Base-by-base conservation (phyloP, 2,888 invertebrate genomes). In the Lacanobia wlatinum region DNA sequence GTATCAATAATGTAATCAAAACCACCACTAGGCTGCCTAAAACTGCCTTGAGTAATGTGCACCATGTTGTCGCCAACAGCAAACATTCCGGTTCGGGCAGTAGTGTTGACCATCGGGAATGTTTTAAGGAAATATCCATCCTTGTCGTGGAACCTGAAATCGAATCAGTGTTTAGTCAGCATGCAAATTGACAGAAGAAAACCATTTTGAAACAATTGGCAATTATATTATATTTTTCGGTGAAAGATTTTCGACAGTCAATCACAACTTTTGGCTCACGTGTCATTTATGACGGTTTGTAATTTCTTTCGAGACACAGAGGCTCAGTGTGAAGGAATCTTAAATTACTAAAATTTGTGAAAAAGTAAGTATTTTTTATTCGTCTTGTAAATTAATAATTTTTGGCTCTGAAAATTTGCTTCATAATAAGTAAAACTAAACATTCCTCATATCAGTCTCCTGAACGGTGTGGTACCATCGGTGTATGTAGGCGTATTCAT, bases 401-500 rank as follows among this genome's bases (percentile, higher is more conserved):
- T 12, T 21, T 23, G 5, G 12, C 0, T 9, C 0, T 23, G 1
- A 52, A 14, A 23, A 12, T 23, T 6, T 52, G 23, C 1, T 3
- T 1, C 23, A 55, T 23, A 7, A 23, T 23, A 23, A 63, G 2
- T 16, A n/a, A 52, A 40, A 64, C 8, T 8, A 43, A 70, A 74
- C 75, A 14, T 63, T 91, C 92, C 90, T 91, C 34, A 90, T 52
- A 21, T 66, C 78, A 16, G 87, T 86, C 50, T 90, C 88, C 46
- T 90, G 91, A 28, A 88, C 73, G 0, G 84, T 87, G 61, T 91
- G 91, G 7, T 84, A 82, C 89, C 89, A 90, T 52, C 91, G 85
- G 2, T 87, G 70, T 1, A 79, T 74, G 10, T 81, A 86, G 1
- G 87, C 77, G 21, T 74, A 89, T 70, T 92, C 91, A 8, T 88